phyloP scores from a whole-genome alignment of 2,888 invertebrate species.

The Leucoptera coffeella region DNA sequence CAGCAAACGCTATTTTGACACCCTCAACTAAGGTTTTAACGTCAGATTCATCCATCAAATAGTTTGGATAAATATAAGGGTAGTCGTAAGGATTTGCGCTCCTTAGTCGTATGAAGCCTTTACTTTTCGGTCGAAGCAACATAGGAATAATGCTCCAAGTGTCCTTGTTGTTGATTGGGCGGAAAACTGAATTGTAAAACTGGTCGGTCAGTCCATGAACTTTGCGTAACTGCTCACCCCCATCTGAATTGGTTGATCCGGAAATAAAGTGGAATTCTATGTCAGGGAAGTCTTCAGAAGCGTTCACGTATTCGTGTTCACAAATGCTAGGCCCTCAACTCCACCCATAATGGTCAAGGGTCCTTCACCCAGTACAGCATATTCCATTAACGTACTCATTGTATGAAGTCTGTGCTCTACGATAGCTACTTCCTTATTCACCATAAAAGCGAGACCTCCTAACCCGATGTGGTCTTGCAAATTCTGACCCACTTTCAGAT shows the following conservation, averaged over 20 bases:
- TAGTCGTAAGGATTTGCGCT: slow-evolving; percentile 81
- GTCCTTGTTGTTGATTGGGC: slow-evolving; percentile 69
- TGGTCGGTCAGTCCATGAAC: slow-evolving; percentile 69
- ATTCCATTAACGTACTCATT: slow-evolving; percentile 73
- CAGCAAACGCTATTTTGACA: slow-evolving; percentile 73
- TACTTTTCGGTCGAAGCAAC: slow-evolving; percentile 76
- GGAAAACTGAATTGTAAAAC: slow-evolving; percentile 70
- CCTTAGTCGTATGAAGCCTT: slow-evolving; percentile 73
- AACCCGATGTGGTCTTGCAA: slow-evolving; percentile 86
- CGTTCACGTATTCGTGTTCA: slow-evolving; percentile 79
- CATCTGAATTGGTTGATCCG: slow-evolving; percentile 81
- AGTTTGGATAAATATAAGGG: slow-evolving; percentile 89
- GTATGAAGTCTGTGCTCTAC: slow-evolving; percentile 74
- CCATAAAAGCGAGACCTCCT: slow-evolving; percentile 77
- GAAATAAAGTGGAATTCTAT: slow-evolving; percentile 87
- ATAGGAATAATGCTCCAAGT: slow-evolving; percentile 82
- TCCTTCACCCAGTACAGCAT: slow-evolving; percentile 77
- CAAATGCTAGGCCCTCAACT: slow-evolving; percentile 84
- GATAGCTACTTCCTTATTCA: slow-evolving; percentile 72
- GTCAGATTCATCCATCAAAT: slow-evolving; percentile 76
- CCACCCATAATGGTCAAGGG: slow-evolving; percentile 84
- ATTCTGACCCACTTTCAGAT: slow-evolving; percentile 78
- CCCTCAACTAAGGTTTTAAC: slow-evolving; percentile 77
- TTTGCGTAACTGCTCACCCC: slow-evolving; percentile 73
- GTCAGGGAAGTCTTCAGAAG: slow-evolving; percentile 77